Percentiles rank a stretch among this genome's conserved stretches.
These are phyloP conservation scores for Stichodactyla mertensii DNA, from an alignment of 64 coral and sea anemone genomes.

Conservation along the genomic window DNA sequence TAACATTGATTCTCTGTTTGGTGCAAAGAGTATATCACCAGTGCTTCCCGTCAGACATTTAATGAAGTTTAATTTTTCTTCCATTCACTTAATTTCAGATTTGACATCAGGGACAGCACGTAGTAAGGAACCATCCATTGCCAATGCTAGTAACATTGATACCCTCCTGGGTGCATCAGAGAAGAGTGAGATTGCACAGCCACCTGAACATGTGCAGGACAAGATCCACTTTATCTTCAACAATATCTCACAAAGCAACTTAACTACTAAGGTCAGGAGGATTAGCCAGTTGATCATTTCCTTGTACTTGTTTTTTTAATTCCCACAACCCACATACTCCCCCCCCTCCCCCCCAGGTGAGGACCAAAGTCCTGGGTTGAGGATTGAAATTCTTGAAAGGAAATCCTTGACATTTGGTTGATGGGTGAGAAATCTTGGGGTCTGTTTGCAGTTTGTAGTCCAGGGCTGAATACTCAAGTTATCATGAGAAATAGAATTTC, in stretches of 20 bases:
- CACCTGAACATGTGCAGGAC: slow-evolving; percentile 78
- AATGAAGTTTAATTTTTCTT: neutral
- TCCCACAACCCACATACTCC: too few relatives aligned
- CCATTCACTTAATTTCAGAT: neutral
- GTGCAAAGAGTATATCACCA: slow-evolving; percentile 5
- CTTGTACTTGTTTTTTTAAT: neutral
- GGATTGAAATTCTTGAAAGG: too few relatives aligned
- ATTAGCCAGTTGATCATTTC: too few relatives aligned
- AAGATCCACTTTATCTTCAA: slow-evolving; percentile 97
- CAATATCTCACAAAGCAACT: slow-evolving; percentile 81
- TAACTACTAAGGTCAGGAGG: slow-evolving; percentile 61
- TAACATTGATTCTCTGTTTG: slow-evolving; percentile 88
- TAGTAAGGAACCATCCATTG: slow-evolving; percentile 89
- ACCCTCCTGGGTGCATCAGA: slow-evolving; percentile 87
- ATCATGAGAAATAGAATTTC: too few relatives aligned
- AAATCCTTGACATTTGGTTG: too few relatives aligned
- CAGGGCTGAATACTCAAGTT: too few relatives aligned
- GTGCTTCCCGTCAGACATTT: neutral
- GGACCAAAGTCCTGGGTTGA: too few relatives aligned
- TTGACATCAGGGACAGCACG: slow-evolving; percentile 7
- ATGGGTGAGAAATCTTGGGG: too few relatives aligned
- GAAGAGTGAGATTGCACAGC: slow-evolving; percentile 84
- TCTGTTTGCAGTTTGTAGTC: too few relatives aligned
- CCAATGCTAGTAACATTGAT: slow-evolving; percentile 95
- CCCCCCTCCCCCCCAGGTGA: too few relatives aligned